Evolutionary conservation across 1,140 invertebrate species (phyloP), one percentile per base, ranked within the genome.

Genomic region (Drosophila oshimai): DNA sequence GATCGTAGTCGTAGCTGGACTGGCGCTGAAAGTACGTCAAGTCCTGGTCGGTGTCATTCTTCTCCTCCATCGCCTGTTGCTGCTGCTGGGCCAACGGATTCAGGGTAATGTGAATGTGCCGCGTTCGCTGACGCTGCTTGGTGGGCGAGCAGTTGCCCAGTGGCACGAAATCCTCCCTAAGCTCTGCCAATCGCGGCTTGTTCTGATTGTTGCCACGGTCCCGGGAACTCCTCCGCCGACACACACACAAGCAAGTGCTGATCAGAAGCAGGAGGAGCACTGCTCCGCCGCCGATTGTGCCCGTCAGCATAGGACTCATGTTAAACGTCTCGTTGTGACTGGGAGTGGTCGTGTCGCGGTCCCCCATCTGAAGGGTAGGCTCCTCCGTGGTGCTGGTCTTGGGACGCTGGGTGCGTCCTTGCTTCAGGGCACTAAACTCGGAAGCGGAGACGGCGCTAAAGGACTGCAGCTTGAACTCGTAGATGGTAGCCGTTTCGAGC

Each of bases 401-500:
- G 1, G 75, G 53, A 2, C 93, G 92, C 51, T 92, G 83, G 1
- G 96, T 97, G 81, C 94, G 95, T 45, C 94, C 93, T 4, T 95
- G 94, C 67, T 96, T 92, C 39, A 96, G 95, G 6, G 94, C 93
- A 54, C 97, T 98, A 77, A 97, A 98, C 46, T 97, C 95, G 0
- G 97, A 98, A 1, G 95, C 95, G 4, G 96, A 95, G 17, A 94
- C 94, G 0, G 95, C 93, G 24, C 97, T 98, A 78, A 98, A 99
- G 13, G 96, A 95, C 81, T 98, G 96, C 70, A 99, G 93, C 91
- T 98, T 98, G 64, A 99, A 95, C 74, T 98, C 97, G 90, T 99
- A 99, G 0, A 94, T 93, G 0, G 95, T 97, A 57, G 96, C 96
- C 0, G 97, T 93, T 39, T 93, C 92, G 0, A 99, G 92, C 88